Evolutionary conservation across 2,113 vertebrate genomes (phyloP).

Genomic region (Microcebus jonahi): DNA sequence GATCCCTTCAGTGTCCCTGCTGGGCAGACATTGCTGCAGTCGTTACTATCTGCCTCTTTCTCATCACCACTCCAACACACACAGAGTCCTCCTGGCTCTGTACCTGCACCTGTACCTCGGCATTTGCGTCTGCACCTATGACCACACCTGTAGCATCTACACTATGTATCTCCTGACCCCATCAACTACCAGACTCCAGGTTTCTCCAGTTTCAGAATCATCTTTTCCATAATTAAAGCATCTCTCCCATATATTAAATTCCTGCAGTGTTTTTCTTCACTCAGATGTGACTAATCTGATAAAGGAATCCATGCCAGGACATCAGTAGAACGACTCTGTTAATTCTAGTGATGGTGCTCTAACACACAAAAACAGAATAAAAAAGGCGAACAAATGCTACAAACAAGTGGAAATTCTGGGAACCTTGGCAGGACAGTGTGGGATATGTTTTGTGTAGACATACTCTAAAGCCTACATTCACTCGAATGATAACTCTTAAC

Average conservation of each 20-base stretch:
- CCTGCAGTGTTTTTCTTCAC: not conserved
- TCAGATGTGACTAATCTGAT: not conserved
- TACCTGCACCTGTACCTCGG: too few species aligned
- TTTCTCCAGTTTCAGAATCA: not conserved
- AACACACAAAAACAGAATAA: not conserved
- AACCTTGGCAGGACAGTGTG: accelerated
- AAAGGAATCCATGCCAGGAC: not conserved
- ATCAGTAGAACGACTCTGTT: not conserved
- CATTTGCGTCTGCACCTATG: too few species aligned
- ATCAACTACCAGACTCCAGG: not conserved
- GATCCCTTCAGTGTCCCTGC: not conserved
- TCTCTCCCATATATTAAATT: not conserved
- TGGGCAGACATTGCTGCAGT: not conserved
- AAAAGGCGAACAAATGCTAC: not conserved
- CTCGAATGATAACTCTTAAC: not conserved
- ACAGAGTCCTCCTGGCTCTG: not conserved
- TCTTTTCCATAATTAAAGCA: not conserved
- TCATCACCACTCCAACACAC: not conserved
- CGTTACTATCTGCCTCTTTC: not conserved
- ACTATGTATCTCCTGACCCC: accelerated
- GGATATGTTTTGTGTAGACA: not conserved
- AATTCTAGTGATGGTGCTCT: not conserved
- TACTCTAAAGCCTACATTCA: accelerated
- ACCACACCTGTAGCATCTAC: not conserved
- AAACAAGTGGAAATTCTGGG: not conserved